Percentiles rank a stretch among this genome's conserved stretches.
Evolutionary conservation across 2,797 vertebrate species (phyloP).

Genomic region (Trachurus trachurus): DNA sequence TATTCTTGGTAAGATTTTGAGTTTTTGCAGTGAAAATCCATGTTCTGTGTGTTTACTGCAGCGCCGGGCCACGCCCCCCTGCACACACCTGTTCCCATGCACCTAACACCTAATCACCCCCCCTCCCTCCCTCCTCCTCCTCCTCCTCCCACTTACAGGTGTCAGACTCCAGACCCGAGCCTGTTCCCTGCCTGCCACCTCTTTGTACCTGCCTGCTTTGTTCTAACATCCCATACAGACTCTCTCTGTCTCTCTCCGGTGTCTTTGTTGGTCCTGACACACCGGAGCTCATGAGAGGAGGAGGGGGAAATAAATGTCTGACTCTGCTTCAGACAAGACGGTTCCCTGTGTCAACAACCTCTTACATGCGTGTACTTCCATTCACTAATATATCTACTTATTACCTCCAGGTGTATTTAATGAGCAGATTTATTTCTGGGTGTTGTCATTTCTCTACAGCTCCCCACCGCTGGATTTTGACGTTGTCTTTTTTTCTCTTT

Average conservation of each 20-base stretch:
- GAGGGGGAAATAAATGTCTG: background rate
- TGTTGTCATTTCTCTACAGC: background rate
- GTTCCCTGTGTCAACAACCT: slow-evolving; percentile 1
- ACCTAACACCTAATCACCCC: background rate
- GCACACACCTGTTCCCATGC: background rate
- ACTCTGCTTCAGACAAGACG: background rate
- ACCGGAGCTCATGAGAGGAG: background rate
- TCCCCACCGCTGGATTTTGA: background rate
- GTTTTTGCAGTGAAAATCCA: too few relatives aligned
- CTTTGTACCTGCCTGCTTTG: background rate
- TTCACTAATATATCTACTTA: background rate
- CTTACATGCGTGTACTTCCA: background rate
- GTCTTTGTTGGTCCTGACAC: too few relatives aligned
- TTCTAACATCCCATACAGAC: background rate
- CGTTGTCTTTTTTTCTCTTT: background rate
- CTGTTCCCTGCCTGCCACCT: background rate
- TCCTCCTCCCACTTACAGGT: background rate
- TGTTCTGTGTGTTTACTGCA: background rate
- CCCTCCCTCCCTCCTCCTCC: background rate
- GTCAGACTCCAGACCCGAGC: background rate
- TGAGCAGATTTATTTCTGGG: background rate
- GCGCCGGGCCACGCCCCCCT: background rate
- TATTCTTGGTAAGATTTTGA: too few relatives aligned
- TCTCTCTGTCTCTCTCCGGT: too few relatives aligned
- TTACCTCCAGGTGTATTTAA: background rate